A percentile compares a stretch with the other conserved stretches of the same genome.
Conservation (phyloP, 2,888 invertebrate species). For the Ferdinandea cuprea region DNA sequence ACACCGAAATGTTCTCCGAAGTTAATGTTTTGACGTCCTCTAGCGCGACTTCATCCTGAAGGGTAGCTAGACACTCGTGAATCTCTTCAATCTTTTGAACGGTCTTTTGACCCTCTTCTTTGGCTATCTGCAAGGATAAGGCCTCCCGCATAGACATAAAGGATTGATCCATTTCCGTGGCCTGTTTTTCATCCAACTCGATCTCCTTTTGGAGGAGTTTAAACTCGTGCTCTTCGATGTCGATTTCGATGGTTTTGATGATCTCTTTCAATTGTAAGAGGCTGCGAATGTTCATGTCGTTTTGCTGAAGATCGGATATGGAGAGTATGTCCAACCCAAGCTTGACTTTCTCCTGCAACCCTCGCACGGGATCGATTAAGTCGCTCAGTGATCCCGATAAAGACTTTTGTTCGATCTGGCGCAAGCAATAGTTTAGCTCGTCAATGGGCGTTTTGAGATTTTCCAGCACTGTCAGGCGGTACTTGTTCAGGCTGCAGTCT, state of each 20-base stretch:
- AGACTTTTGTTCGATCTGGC: slow-evolving; percentile 82
- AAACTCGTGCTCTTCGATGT: slow-evolving; percentile 81
- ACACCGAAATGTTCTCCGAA: slow-evolving; percentile 75
- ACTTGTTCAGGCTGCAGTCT: slow-evolving; percentile 82
- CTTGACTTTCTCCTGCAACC: slow-evolving; percentile 80
- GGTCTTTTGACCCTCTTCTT: slow-evolving; percentile 77
- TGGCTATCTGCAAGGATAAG: slow-evolving; percentile 79
- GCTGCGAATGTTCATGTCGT: slow-evolving; percentile 78
- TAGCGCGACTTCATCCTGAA: slow-evolving; percentile 69
- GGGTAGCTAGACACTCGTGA: slow-evolving; percentile 78
- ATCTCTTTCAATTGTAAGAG: slow-evolving; percentile 79
- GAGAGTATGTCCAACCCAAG: slow-evolving; percentile 79
- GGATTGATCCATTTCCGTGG: slow-evolving; percentile 78
- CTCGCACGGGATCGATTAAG: slow-evolving; percentile 81
- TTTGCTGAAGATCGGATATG: slow-evolving; percentile 77
- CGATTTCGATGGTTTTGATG: slow-evolving; percentile 79
- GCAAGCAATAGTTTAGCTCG: slow-evolving; percentile 83
- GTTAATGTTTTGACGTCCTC: slow-evolving; percentile 50
- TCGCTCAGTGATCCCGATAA: slow-evolving; percentile 81
- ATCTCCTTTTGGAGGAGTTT: slow-evolving; percentile 80
- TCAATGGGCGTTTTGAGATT: slow-evolving; percentile 84
- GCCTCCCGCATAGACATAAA: slow-evolving; percentile 79
- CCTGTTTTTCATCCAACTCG: slow-evolving; percentile 79
- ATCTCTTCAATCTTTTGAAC: slow-evolving; percentile 80
- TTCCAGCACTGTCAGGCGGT: slow-evolving; percentile 83